Evolutionary conservation across 2,888 invertebrate species (phyloP).

Genomic region (Spilarctia lutea): DNA sequence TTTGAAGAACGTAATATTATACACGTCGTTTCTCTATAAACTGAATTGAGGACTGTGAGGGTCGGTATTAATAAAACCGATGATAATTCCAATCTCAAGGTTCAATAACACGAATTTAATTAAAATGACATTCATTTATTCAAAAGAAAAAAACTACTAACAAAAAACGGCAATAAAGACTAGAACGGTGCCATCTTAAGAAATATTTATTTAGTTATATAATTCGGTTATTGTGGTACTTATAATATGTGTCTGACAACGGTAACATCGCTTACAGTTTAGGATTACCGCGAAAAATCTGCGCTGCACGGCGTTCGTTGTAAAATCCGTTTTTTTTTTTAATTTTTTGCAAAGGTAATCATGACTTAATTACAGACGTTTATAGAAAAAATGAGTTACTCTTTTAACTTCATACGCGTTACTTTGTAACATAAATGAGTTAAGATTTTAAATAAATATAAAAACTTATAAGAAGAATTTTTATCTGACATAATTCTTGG

Average conservation of each 20-base stretch:
- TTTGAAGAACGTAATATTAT: neutral
- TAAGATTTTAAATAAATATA: neutral
- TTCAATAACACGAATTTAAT: neutral
- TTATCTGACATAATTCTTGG: neutral
- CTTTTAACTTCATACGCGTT: neutral
- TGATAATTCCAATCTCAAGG: neutral
- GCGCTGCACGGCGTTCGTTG: neutral
- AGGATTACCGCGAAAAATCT: neutral
- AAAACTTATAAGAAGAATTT: neutral
- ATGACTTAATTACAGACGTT: neutral
- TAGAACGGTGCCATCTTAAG: neutral
- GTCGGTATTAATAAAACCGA: neutral
- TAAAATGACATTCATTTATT: slow-evolving; percentile 1
- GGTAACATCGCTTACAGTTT: neutral
- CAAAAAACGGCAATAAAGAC: neutral
- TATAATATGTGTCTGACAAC: neutral
- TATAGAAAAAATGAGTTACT: neutral
- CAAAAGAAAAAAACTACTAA: neutral
- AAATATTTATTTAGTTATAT: neutral
- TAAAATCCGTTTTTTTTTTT: neutral
- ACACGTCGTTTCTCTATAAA: neutral
- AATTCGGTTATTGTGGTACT: neutral
- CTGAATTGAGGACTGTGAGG: neutral
- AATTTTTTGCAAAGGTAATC: too few relatives aligned
- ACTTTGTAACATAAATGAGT: neutral